These are phyloP conservation scores for Xestoiulus laeticollis DNA, from an alignment of 2,888 invertebrate species.

Conservation along the genomic window DNA sequence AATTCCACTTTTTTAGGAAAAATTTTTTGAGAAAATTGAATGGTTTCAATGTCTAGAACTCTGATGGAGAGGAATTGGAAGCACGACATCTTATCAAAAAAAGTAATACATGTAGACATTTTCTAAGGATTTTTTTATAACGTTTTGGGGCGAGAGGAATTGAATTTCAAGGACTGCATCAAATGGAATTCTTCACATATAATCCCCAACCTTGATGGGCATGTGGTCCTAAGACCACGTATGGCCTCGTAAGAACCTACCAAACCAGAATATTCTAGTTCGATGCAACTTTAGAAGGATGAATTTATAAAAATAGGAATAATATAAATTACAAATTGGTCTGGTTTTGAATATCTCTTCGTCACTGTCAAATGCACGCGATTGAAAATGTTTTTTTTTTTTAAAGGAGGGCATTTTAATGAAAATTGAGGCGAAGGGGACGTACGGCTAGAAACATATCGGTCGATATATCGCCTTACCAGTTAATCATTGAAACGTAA, in stretches of 20 bases:
- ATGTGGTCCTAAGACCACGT: too few species aligned
- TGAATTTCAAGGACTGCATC: not conserved
- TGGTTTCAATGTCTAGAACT: too few species aligned
- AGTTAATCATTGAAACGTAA: slow-evolving; percentile 41
- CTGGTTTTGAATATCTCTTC: slow-evolving; percentile 34
- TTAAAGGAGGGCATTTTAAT: not conserved
- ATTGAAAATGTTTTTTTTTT: not conserved
- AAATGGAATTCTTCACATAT: not conserved
- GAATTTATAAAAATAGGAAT: not conserved
- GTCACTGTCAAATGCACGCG: slow-evolving; percentile 3
- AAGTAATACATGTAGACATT: too few species aligned
- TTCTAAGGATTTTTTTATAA: too few species aligned
- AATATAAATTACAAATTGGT: slow-evolving; percentile 20
- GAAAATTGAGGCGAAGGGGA: not conserved
- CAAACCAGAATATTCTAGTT: not conserved
- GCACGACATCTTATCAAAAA: too few species aligned
- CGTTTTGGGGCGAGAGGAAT: too few species aligned
- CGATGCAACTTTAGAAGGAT: not conserved
- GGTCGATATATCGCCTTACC: slow-evolving; percentile 21
- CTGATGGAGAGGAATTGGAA: too few species aligned
- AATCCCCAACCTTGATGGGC: too few species aligned
- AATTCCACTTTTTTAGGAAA: too few species aligned
- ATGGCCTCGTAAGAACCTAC: not conserved
- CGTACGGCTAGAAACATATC: not conserved
- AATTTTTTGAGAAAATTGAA: too few species aligned